Evolutionary conservation across 2,113 vertebrate species (phyloP).

Genomic region (Melanerpes aurifrons): DNA sequence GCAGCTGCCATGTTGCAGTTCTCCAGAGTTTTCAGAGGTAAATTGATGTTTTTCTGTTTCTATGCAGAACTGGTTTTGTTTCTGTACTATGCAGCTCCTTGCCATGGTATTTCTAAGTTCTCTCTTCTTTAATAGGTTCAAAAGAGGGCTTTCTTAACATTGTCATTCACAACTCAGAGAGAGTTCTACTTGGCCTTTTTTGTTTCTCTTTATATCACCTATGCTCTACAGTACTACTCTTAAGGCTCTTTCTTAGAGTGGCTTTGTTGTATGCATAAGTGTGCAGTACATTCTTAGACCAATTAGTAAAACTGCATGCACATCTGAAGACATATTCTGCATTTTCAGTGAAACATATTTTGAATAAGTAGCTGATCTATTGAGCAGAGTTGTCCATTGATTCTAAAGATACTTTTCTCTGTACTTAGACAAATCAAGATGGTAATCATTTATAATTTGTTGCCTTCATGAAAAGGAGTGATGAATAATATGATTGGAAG

Average conservation of each 20-base stretch:
- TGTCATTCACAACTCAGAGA: neutral
- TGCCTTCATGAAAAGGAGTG: slow-evolving; percentile 55
- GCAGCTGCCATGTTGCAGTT: neutral
- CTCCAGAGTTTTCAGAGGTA: neutral
- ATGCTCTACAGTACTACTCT: neutral
- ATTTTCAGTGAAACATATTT: slow-evolving; percentile 21
- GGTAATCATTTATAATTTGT: slow-evolving; percentile 67
- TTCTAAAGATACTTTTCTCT: slow-evolving; percentile 59
- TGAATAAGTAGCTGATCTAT: slow-evolving; percentile 48
- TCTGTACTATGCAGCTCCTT: neutral
- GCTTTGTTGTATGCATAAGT: neutral
- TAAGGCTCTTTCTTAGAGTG: neutral
- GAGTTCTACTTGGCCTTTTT: neutral
- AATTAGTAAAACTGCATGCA: neutral
- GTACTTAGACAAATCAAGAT: slow-evolving; percentile 49
- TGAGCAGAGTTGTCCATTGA: slow-evolving; percentile 52
- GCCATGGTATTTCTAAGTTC: neutral
- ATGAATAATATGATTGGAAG: slow-evolving; percentile 67
- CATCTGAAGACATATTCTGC: slow-evolving; percentile 37
- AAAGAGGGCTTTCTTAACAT: neutral
- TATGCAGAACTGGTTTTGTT: neutral
- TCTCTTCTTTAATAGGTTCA: neutral
- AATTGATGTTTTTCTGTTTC: neutral
- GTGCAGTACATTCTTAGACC: neutral
- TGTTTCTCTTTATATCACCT: neutral